phyloP scores from a whole-genome alignment of 2,113 vertebrate genomes.

The Typhlomys cinereus region DNA sequence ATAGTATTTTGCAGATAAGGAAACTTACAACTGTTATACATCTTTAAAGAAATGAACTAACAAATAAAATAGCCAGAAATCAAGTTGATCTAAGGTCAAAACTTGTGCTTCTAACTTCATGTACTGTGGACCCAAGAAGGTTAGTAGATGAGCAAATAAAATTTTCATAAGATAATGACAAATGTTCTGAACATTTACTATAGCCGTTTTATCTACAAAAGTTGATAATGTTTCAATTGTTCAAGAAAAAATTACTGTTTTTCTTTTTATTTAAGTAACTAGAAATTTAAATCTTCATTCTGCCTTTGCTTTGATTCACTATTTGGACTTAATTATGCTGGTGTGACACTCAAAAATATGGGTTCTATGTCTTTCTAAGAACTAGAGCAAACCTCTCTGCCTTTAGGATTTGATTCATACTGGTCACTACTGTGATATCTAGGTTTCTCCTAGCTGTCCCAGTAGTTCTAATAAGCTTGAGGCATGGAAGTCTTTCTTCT shows the following conservation, averaged over 20 bases:
- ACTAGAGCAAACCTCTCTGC: neutral
- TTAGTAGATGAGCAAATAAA: slow-evolving; percentile 1
- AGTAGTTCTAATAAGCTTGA: neutral
- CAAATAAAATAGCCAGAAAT: neutral
- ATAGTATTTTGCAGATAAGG: slow-evolving; percentile 19
- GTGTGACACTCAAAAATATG: neutral
- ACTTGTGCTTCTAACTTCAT: neutral
- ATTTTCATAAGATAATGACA: neutral
- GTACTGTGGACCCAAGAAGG: neutral
- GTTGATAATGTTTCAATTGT: neutral
- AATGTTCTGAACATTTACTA: neutral
- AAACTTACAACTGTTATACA: slow-evolving; percentile 10
- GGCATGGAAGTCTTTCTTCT: neutral
- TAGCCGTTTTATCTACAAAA: neutral
- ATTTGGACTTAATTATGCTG: neutral
- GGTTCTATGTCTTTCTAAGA: neutral
- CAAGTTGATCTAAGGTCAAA: slow-evolving; percentile 13
- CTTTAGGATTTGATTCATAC: neutral
- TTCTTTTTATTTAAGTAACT: neutral
- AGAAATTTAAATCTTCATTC: neutral
- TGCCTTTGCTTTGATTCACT: neutral
- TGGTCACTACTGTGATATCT: neutral
- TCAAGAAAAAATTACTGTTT: neutral
- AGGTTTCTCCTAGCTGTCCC: neutral
- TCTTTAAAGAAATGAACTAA: neutral